Evolutionary conservation across 1,140 invertebrate species (phyloP).

Genomic region (Heliothis virescens): DNA sequence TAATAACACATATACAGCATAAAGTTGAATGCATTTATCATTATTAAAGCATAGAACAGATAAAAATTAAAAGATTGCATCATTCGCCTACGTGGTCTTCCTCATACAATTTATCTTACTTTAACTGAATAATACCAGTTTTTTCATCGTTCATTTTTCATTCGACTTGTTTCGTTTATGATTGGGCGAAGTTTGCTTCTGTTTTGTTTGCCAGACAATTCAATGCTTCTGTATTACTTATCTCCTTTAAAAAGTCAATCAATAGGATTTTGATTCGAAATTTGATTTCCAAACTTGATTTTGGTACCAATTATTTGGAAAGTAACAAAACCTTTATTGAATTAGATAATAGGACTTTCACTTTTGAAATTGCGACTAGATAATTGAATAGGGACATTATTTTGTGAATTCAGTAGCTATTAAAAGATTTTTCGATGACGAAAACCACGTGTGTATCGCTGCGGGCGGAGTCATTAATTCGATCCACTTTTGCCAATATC

Average conservation of each 20-base stretch:
- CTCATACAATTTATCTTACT: conserved; percentile 35
- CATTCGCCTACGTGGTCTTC: conserved; percentile 14
- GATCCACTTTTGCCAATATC: conserved; percentile 33
- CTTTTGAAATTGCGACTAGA: conserved; percentile 29
- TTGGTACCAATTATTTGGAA: conserved; percentile 3
- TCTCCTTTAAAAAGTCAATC: not conserved
- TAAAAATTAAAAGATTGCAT: conserved; percentile 45
- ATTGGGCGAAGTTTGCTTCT: not conserved
- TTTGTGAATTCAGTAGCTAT: conserved; percentile 3
- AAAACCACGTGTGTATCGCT: conserved; percentile 24
- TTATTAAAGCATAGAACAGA: conserved; percentile 30
- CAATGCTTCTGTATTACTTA: not conserved
- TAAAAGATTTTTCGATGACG: not conserved
- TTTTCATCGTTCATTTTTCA: conserved; percentile 23
- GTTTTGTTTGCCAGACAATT: not conserved
- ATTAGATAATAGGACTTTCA: conserved; percentile 13
- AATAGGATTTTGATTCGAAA: not conserved
- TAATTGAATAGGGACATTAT: conserved; percentile 15
- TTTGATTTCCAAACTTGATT: not conserved
- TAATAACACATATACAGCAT: not conserved
- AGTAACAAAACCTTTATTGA: not conserved
- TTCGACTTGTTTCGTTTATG: conserved; percentile 8
- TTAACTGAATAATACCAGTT: conserved; percentile 42
- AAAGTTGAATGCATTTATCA: conserved; percentile 39
- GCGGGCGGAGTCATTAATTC: conserved; percentile 15